Base-by-base conservation (phyloP, 2,113 vertebrate genomes). In the Dolichallabes microphthalmus region DNA sequence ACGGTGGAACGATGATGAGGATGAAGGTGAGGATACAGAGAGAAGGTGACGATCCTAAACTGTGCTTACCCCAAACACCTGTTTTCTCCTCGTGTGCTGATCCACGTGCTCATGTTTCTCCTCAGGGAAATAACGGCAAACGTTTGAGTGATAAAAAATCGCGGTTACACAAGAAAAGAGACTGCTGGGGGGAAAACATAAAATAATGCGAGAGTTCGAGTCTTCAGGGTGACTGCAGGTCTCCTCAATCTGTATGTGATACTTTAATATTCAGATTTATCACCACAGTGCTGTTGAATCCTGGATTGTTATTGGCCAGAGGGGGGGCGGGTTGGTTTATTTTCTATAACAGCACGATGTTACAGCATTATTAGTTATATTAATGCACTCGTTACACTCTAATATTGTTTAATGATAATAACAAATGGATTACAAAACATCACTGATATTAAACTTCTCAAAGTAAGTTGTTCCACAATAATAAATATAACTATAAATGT, bases 31-130 rank as follows among this genome's bases (percentile, higher is more conserved):
- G 82, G 80, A 85, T 69, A 90, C 75, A 90, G 84, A 80, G 61
- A 85, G 35, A 82, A 81, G 88, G 80, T 82, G 93, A 94, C 92
- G 91, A 93, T 90, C 93, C 93, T 94, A 93, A 92, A 94, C 93
- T 94, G 92, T 93, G 93, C 94, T 94, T 94, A 94, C 93, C 93
- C 92, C 92, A 91, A 94, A 94, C 92, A 94, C 91, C 92, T 91
- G 93, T 94, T 93, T 94, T 90, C 92, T 93, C 93, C 93, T 94
- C 93, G 92, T 68, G 87, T 91, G 89, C 91, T 86, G 93, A 91
- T 89, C 92, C 92, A 90, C 87, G 89, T 92, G 91, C 91, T 89
- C 91, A 91, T 91, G 91, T 93, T 90, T 93, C 90, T 93, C 90
- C 90, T 92, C 91, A 82, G 92, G 89, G 88, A 93, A 91, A 93